Evolutionary conservation across 2,888 invertebrate species (phyloP).

Genomic region (Rutpela maculata): DNA sequence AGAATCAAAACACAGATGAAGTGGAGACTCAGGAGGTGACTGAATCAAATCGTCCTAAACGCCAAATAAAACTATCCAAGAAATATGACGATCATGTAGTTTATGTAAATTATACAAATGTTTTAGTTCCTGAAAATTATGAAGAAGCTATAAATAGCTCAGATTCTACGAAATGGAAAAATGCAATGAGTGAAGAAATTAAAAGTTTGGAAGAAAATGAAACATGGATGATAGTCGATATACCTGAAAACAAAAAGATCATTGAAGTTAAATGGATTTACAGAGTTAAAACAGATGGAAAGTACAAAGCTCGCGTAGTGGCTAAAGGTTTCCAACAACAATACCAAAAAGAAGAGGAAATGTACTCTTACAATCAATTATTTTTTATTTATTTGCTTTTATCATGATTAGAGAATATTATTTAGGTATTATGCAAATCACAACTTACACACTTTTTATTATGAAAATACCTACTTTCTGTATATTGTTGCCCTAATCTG

Average conservation of each 20-base stretch:
- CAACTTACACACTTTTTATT: no score
- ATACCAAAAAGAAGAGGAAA: conserved; percentile 20
- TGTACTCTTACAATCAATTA: no score
- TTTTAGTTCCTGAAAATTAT: conserved; percentile 9
- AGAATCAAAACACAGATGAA: background rate
- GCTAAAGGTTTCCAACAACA: conserved; percentile 2
- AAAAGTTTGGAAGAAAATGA: conserved; percentile 10
- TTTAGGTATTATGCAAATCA: no score
- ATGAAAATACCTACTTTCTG: no score
- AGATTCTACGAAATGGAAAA: conserved; percentile 13
- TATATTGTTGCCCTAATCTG: no score
- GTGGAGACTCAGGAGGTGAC: conserved; percentile 2
- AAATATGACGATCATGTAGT: no score
- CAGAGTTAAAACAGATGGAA: conserved; percentile 5
- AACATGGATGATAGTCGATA: conserved; percentile 5
- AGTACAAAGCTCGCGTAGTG: conserved; percentile 14
- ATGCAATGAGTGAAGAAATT: conserved; percentile 15
- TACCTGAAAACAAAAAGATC: conserved; percentile 7
- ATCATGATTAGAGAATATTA: no score
- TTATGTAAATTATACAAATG: no score
- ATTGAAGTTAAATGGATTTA: conserved; percentile 21
- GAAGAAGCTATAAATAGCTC: background rate
- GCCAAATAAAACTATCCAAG: background rate
- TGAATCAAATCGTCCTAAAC: background rate
- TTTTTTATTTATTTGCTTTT: no score